Conservation (phyloP, 2,113 vertebrate genomes). For the Cynopterus brachyotis region DNA sequence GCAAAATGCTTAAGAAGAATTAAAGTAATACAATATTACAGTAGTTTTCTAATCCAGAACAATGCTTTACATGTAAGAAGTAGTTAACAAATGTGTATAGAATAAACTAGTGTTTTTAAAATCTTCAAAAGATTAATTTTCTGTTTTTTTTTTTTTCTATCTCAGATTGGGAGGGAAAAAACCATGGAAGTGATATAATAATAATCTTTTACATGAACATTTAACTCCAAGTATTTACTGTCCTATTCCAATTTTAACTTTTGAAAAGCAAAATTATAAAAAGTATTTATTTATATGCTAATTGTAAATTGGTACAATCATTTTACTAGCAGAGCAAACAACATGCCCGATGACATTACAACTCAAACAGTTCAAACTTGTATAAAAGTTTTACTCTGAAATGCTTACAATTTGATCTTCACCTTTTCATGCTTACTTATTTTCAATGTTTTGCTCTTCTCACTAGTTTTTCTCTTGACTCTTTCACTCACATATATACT, state of each 20-base stretch:
- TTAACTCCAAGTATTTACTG: background rate
- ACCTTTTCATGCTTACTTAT: background rate
- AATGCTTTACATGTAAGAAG: background rate
- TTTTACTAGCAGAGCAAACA: background rate
- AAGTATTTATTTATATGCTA: conserved; percentile 14
- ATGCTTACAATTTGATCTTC: background rate
- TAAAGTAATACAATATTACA: background rate
- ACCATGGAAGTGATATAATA: background rate
- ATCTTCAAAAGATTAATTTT: conserved; percentile 13
- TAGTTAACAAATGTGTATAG: background rate
- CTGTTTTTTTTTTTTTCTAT: background rate
- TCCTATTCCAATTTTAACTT: background rate
- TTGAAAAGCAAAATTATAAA: background rate
- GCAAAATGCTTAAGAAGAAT: background rate
- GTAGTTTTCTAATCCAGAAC: background rate
- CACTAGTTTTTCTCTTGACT: background rate
- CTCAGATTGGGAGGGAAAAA: background rate
- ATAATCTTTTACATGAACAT: background rate
- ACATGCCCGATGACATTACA: background rate
- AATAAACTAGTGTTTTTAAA: background rate
- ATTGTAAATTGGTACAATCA: background rate
- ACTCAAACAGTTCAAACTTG: background rate
- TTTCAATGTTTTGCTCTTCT: background rate
- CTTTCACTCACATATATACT: background rate
- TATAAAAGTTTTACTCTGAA: background rate